Evolutionary conservation across 2,797 vertebrate genomes (phyloP).

Genomic region (Acrossocheilus wenchowensis): DNA sequence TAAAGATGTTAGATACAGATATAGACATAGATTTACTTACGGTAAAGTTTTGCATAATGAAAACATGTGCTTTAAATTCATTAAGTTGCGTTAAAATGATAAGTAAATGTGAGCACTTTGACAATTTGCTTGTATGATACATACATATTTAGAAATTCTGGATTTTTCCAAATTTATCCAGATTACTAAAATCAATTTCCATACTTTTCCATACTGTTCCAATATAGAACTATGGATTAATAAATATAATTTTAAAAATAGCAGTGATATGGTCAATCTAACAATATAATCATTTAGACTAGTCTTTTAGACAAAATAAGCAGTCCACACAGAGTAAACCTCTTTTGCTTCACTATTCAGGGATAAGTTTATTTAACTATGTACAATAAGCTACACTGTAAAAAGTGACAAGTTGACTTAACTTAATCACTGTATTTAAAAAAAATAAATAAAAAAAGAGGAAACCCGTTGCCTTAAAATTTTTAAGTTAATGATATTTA

Average conservation of each 20-base stretch:
- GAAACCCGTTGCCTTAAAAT: too few relatives aligned
- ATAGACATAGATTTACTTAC: background rate
- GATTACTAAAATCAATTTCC: background rate
- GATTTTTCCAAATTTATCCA: background rate
- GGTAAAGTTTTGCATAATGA: background rate
- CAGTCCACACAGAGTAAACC: background rate
- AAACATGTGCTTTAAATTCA: background rate
- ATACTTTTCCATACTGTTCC: background rate
- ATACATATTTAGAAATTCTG: too few relatives aligned
- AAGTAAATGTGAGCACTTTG: background rate
- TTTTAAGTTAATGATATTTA: too few relatives aligned
- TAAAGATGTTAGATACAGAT: too few relatives aligned
- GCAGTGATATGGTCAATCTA: background rate
- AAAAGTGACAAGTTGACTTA: too few relatives aligned
- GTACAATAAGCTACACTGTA: background rate
- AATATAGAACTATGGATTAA: background rate
- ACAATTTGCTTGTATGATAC: background rate
- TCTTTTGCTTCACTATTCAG: background rate
- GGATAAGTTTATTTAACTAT: background rate
- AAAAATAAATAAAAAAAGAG: too few relatives aligned
- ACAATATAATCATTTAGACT: background rate
- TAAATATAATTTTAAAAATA: background rate
- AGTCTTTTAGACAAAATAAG: background rate
- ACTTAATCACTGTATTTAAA: too few relatives aligned
- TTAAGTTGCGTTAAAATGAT: background rate